Percentiles rank a stretch among this genome's conserved stretches.
phyloP scores from a whole-genome alignment of 2,888 invertebrate genomes.

The Thereva unica region DNA sequence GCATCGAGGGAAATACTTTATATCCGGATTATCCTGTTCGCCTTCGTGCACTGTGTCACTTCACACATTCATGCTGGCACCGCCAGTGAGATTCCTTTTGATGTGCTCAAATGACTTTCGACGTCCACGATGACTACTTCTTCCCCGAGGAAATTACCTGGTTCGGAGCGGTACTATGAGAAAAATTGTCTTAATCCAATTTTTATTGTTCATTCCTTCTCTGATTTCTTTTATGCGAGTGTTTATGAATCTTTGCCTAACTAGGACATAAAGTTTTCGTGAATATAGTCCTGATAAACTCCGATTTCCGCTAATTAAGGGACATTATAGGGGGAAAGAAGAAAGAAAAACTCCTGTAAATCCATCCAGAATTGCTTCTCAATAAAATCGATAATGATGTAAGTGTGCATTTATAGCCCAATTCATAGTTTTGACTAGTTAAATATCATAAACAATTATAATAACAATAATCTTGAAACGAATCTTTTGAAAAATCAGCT shows the following conservation, averaged over 20 bases:
- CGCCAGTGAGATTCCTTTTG: conserved; percentile 16
- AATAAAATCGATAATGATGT: no score
- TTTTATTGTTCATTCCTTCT: neutral
- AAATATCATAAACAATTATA: no score
- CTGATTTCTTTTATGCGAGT: neutral
- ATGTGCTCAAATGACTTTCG: conserved; percentile 22
- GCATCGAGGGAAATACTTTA: conserved; percentile 31
- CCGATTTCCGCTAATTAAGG: neutral
- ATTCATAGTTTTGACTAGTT: no score
- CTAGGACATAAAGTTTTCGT: neutral
- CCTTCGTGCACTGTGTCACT: conserved; percentile 28
- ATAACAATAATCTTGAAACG: no score
- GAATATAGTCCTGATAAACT: neutral
- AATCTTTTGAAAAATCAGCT: no score
- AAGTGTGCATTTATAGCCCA: no score
- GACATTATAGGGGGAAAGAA: neutral
- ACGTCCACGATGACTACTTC: neutral
- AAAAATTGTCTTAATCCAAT: conserved; percentile 19
- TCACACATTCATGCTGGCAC: conserved; percentile 1
- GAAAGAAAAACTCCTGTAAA: neutral
- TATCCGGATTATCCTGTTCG: conserved; percentile 20
- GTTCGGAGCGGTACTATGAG: neutral
- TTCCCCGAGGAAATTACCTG: conserved; percentile 32
- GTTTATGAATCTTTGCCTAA: no score
- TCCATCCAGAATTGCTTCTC: no score